These are phyloP conservation scores for Netelia virgata DNA, from an alignment of 2,888 invertebrate genomes.

Conservation along the genomic window DNA sequence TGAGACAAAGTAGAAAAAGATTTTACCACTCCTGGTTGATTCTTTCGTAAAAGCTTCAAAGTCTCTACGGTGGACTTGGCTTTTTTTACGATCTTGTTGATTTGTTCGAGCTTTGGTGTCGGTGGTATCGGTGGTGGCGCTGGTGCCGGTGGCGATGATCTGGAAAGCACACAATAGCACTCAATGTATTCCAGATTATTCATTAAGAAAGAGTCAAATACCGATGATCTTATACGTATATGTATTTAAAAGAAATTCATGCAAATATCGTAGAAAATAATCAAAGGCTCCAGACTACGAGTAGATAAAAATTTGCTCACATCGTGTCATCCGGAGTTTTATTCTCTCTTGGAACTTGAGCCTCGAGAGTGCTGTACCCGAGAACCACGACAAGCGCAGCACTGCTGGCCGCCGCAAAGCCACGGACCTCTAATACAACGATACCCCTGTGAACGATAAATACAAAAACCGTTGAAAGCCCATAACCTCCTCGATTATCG, in stretches of 20 bases:
- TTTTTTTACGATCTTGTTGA: constrained; percentile 77
- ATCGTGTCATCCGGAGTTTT: constrained; percentile 56
- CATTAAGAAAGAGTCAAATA: background rate
- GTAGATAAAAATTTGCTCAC: constrained; percentile 52
- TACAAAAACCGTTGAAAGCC: background rate
- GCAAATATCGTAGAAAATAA: no score
- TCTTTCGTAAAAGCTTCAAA: constrained; percentile 77
- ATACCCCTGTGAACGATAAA: constrained; percentile 78
- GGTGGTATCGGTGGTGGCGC: constrained; percentile 43
- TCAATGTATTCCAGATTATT: constrained; percentile 55
- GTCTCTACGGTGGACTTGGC: constrained; percentile 74
- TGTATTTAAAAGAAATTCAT: no score
- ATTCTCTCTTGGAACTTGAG: constrained; percentile 77
- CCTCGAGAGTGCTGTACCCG: constrained; percentile 81
- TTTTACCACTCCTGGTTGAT: constrained; percentile 81
- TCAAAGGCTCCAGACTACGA: no score
- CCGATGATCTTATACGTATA: no score
- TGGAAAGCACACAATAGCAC: constrained; percentile 61
- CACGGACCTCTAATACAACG: constrained; percentile 80
- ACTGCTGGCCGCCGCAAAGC: constrained; percentile 83
- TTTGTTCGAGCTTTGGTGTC: constrained; percentile 75
- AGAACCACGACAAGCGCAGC: constrained; percentile 81
- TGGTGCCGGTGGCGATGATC: constrained; percentile 59
- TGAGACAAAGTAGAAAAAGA: constrained; percentile 6
- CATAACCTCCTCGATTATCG: background rate